Evolutionary conservation across 1,140 invertebrate genomes (phyloP), one percentile per base, ranked within the genome.

Genomic region (Diorhabda elongata): DNA sequence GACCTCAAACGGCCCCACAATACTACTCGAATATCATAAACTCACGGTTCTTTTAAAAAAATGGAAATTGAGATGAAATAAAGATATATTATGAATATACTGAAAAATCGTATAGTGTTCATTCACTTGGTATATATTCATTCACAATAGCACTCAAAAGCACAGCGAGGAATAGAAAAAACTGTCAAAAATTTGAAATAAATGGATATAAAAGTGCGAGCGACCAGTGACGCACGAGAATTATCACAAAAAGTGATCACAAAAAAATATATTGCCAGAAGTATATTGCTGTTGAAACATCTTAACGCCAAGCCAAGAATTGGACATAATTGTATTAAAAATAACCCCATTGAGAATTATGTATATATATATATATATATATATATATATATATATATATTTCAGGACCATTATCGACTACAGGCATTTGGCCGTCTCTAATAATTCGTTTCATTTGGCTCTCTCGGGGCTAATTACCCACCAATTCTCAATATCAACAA

Each of bases 131-230:
- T 52, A 66, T 64, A 58, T 4, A 64, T 64, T 64, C 63, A 64
- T 64, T 64, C 64, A 43, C 64, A 67, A 69, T 52, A 66, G 63
- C 42, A 63, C 59, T 74, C 65, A 76, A 76, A 69, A 68, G 74
- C 72, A 57, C 74, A 75, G 72, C 69, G 68, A 76, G 67, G 68
- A 71, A 69, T 56, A 42, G 67, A 69, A 65, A 71, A 75, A 76
- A 74, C 73, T 45, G 72, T 71, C 71, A 73, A 76, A 75, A 76
- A 75, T 74, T 71, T 71, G 66, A 66, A 70, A 75, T 73, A 73
- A 75, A 75, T 75, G 73, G 70, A 71, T 65, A 61, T 57, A 41
- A 64, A 47, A 63, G 67, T 64, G 72, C 60, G 47, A n/a, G 47
- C 4, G 47, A 52, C 6, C 47, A 52, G 47, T 3, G 47, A n/a